Evolutionary conservation across 1,140 invertebrate species (phyloP).

Genomic region (Chrysomallon squamiferum): DNA sequence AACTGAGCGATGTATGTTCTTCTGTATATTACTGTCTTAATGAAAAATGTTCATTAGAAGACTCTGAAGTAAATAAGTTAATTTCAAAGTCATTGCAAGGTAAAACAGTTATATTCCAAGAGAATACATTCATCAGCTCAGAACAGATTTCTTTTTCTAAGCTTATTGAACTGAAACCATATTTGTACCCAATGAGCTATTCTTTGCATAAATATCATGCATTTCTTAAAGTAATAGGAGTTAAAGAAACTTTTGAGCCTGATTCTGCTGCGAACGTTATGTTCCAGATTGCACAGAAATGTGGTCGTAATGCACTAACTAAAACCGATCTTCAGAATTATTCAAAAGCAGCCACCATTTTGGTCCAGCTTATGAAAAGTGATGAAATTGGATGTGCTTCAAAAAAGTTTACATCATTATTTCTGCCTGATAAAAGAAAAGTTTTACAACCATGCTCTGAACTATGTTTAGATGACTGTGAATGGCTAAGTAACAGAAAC

Average conservation of each 20-base stretch:
- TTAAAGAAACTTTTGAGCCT: neutral
- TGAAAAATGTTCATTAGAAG: too few species aligned
- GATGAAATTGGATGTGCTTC: too few species aligned
- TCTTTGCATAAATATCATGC: neutral
- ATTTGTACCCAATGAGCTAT: neutral
- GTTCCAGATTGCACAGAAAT: neutral
- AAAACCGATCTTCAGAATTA: neutral
- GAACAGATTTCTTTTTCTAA: neutral
- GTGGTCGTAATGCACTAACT: neutral
- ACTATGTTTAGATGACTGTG: conserved; percentile 34
- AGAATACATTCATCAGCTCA: neutral
- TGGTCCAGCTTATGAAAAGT: neutral
- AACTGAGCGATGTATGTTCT: neutral
- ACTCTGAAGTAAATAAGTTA: neutral
- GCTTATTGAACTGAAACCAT: neutral
- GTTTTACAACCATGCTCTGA: too few species aligned
- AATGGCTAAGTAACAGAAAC: conserved; percentile 5
- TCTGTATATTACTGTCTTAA: neutral
- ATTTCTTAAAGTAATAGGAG: neutral
- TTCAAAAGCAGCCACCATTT: neutral
- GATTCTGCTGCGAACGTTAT: neutral
- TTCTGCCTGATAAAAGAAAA: too few species aligned
- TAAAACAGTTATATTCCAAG: neutral
- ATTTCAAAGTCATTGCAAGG: neutral
- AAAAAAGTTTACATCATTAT: too few species aligned